Evolutionary conservation across 2,797 vertebrate genomes (phyloP).

Genomic region (Halcyon chelicuti): DNA sequence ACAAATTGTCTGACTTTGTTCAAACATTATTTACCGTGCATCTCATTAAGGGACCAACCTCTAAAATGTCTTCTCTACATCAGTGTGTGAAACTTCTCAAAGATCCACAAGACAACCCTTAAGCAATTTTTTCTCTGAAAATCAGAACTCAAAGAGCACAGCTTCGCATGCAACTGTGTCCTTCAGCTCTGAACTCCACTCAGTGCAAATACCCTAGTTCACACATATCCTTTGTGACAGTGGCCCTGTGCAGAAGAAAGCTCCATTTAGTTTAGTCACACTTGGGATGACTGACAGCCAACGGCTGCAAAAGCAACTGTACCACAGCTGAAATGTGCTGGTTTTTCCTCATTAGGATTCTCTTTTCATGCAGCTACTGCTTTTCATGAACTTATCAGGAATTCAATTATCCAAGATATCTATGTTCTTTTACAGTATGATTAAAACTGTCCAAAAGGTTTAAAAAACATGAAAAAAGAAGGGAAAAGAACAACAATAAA

Average conservation of each 20-base stretch:
- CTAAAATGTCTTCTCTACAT: not conserved
- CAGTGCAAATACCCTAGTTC: not conserved
- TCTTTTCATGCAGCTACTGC: conserved; percentile 13
- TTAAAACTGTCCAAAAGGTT: not conserved
- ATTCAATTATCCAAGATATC: not conserved
- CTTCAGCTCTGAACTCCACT: not conserved
- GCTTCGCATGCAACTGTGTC: not conserved
- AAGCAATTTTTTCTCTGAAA: not conserved
- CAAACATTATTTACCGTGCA: not conserved
- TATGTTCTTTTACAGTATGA: not conserved
- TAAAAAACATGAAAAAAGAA: not conserved
- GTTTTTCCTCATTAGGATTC: not conserved
- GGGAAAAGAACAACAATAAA: not conserved
- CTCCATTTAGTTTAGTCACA: conserved; percentile 32
- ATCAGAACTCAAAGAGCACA: not conserved
- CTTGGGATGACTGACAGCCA: conserved; percentile 29
- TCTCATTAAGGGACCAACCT: not conserved
- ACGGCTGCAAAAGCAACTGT: not conserved
- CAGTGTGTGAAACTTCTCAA: not conserved
- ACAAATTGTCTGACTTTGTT: not conserved
- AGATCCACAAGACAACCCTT: not conserved
- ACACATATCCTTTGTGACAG: conserved; percentile 22
- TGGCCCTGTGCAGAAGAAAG: conserved; percentile 28
- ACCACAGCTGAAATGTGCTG: not conserved
- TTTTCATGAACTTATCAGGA: not conserved